Evolutionary conservation across 2,888 invertebrate species (phyloP), one percentile per base, ranked within the genome.

Genomic region (Idaea aversata): DNA sequence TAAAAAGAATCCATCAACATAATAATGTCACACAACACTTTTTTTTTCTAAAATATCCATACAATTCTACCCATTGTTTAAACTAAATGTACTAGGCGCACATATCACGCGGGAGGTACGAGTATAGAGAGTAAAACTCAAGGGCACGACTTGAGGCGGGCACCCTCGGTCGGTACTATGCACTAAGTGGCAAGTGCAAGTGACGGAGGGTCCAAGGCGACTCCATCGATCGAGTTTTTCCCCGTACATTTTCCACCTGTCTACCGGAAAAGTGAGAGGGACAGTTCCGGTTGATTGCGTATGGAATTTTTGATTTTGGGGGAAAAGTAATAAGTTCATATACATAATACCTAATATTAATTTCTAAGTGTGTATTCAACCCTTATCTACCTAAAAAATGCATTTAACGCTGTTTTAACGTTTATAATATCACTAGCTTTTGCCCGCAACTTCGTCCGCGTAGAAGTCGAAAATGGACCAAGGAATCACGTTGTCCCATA

Each of bases 111-210:
- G 73, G 76, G 76, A 78, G 78, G 73, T 25, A 25, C 25, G 25
- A 25, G 25, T 25, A n/a, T 77, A 68, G 71, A 67, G 63, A 63
- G 60, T 66, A 65, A 69, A 71, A 70, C 59, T 70, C 71, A 77
- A 79, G 79, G 78, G 77, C 77, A 75, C 75, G 75, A 76, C 69
- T 67, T 73, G 72, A 85, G 82, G 79, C 88, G 86, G 78, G 82
- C 81, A 81, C 82, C 83, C 83, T 81, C 83, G 73, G 77, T 79
- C 79, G 81, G 76, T 78, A 82, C 87, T 84, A 82, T 88, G 88
- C 87, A 86, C 83, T 80, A 84, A 89, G 87, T 91, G 91, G 85
- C 80, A 83, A 87, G 85, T 90, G 91, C 90, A 88, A 84, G 80
- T 78, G 76, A 75, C 75, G 74, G 77, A 72, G 75, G 77, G 77